Percentiles rank a stretch among this genome's conserved stretches.
These are phyloP conservation scores for Lepidonotus clava DNA, from an alignment of 2,888 invertebrate genomes.

Conservation along the genomic window DNA sequence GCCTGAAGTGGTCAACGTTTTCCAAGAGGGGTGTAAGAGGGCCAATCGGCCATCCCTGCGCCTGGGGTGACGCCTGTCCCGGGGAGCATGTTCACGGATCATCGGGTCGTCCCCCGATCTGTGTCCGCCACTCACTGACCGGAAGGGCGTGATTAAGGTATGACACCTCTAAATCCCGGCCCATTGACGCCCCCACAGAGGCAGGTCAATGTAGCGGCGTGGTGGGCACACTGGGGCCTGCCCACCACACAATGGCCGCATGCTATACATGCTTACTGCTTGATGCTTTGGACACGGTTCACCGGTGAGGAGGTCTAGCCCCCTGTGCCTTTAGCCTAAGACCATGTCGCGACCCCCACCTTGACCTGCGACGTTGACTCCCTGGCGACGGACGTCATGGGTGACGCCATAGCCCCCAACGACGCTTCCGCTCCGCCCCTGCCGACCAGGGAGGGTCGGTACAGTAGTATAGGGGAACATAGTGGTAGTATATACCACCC, in stretches of 20 bases:
- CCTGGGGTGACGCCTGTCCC: not conserved
- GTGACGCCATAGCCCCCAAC: not conserved
- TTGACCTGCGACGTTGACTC: not conserved
- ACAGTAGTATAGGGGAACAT: no score
- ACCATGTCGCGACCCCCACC: conserved; percentile 35
- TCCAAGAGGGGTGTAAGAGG: not conserved
- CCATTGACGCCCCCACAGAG: no score
- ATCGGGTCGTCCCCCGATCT: not conserved
- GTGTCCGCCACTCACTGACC: conserved; percentile 20
- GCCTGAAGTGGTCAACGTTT: conserved; percentile 2
- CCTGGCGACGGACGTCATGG: not conserved
- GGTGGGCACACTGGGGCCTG: not conserved
- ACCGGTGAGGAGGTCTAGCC: not conserved
- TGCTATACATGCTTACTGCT: conserved; percentile 24
- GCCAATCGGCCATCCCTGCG: not conserved
- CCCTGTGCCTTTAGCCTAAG: not conserved
- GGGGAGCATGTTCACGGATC: conserved; percentile 29
- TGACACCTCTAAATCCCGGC: conserved; percentile 33
- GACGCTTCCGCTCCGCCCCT: not conserved
- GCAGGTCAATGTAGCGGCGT: conserved; percentile 23
- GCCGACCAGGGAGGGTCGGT: no score
- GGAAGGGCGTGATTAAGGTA: conserved; percentile 41
- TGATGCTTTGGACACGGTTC: not conserved
- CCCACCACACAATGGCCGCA: conserved; percentile 15
- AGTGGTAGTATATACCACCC: no score